Evolutionary conservation across 2,888 invertebrate species (phyloP), one percentile per base, ranked within the genome.

Genomic region (Andrena camellia): DNA sequence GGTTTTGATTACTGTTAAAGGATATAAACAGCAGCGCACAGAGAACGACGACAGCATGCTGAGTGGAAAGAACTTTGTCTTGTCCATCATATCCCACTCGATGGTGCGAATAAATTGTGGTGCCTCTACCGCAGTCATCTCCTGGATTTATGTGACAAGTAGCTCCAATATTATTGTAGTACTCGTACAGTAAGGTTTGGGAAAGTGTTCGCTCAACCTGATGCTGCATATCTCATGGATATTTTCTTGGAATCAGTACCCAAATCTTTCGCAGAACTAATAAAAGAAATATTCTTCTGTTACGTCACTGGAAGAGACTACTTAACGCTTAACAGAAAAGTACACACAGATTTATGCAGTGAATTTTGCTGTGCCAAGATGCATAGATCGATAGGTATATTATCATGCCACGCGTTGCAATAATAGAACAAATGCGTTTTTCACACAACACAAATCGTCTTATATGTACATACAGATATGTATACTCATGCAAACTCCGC

Each of bases 41-140:
- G 97, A 95, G 89, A 98, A 97, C 64, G 98, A 97, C 92, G 98
- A 99, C 17, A 98, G 94, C 95, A 99, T 97, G 77, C 98, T 98
- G 76, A 99, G 94, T 0, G 99, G 99, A 92, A 98, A 98, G 93
- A 99, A 99, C 93, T 98, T 98, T 64, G 95, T 96, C 92, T 98
- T 99, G 94, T 99, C 98, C 98, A 99, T 98, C 99, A 99, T 99
- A 88, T 98, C 96, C 98, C 99, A 98, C 94, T 99, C 99, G 84
- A 99, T 98, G 6, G 97, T 98, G 33, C 96, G 97, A 83, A 98
- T 97, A 73, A 96, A 95, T 23, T 94, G 94, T 5, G 96, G 95
- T 17, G 95, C 94, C 89, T 96, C 96, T 33, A 96, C 95, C 93
- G 96, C 92, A 86, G 94, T 91, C 94, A 94, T 94, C 79, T 87